These are phyloP conservation scores for Brachypalpus laphriformis DNA, from an alignment of 2,888 invertebrate genomes.

Conservation along the genomic window DNA sequence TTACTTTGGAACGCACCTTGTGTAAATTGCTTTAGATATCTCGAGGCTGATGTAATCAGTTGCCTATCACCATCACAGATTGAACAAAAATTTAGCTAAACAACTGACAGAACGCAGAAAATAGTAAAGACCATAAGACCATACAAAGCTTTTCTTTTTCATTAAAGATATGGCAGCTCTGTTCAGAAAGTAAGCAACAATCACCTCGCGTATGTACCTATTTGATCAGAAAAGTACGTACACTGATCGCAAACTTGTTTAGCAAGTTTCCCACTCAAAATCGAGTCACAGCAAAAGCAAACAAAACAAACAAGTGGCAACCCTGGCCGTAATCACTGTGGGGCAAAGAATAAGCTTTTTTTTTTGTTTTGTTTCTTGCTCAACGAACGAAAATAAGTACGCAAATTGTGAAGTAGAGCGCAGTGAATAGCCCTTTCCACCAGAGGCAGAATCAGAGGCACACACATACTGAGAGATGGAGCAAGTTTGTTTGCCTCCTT, in stretches of 20 bases:
- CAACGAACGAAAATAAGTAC: constrained; percentile 61
- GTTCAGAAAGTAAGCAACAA: too few species aligned
- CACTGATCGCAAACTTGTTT: not conserved
- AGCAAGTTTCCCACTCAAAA: not conserved
- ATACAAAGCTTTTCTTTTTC: too few species aligned
- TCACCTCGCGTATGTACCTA: not conserved
- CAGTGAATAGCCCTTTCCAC: constrained; percentile 47
- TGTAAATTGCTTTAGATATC: too few species aligned
- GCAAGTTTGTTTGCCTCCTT: constrained; percentile 41
- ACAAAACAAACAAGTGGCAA: constrained; percentile 48
- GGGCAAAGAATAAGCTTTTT: constrained; percentile 35
- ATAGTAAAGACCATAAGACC: too few species aligned
- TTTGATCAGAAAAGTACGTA: not conserved
- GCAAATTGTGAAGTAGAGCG: constrained; percentile 66
- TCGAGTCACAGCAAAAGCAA: not conserved
- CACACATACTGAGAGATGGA: too few species aligned
- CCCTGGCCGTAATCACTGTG: constrained; percentile 39
- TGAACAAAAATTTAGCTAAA: too few species aligned
- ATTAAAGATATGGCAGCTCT: too few species aligned
- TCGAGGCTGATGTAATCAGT: too few species aligned
- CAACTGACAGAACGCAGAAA: too few species aligned
- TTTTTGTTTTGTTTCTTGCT: constrained; percentile 10
- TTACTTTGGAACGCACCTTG: too few species aligned
- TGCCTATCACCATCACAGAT: too few species aligned
- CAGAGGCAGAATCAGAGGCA: too few species aligned